Percentiles rank a stretch among this genome's conserved stretches.
phyloP scores from a whole-genome alignment of 1,140 invertebrate genomes.

The Drosophila bocki region DNA sequence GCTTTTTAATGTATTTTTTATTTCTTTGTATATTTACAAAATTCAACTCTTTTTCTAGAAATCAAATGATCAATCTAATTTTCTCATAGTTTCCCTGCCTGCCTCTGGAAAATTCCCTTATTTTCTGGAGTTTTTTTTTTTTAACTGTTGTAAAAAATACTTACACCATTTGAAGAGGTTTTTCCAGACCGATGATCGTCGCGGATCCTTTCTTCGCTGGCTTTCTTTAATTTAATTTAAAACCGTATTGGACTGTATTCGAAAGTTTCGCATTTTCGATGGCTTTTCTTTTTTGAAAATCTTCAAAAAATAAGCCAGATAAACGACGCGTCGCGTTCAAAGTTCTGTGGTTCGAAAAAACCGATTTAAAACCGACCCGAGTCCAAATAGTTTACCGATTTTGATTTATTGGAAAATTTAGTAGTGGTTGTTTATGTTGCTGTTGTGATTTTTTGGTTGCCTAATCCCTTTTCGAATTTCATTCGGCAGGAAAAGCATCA shows the following conservation, averaged over 20 bases:
- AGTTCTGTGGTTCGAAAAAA: constrained; percentile 44
- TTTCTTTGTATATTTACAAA: too few species aligned
- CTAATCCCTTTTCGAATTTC: constrained; percentile 56
- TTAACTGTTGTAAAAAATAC: constrained; percentile 14
- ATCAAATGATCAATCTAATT: neutral
- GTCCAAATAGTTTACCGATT: constrained; percentile 48
- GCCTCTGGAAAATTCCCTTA: constrained; percentile 4
- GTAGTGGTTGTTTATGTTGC: constrained; percentile 12
- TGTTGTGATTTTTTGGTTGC: constrained; percentile 29
- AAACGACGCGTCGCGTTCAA: constrained; percentile 30
- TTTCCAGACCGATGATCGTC: constrained; percentile 27
- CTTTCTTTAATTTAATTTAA: constrained; percentile 38
- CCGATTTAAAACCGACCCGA: constrained; percentile 39
- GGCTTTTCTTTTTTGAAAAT: constrained; percentile 45
- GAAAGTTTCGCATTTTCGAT: constrained; percentile 57
- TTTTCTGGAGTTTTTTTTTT: neutral
- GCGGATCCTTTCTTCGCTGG: constrained; percentile 33
- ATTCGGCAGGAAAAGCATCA: constrained; percentile 66
- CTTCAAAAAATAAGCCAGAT: constrained; percentile 38
- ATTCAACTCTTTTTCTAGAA: neutral
- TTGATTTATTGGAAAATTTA: constrained; percentile 23
- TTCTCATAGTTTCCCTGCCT: neutral
- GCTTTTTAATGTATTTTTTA: too few species aligned
- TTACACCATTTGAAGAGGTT: constrained; percentile 66
- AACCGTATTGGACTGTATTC: constrained; percentile 70